These are phyloP conservation scores for Oscheius onirici DNA, from an alignment of 2,888 invertebrate genomes.

Conservation along the genomic window DNA sequence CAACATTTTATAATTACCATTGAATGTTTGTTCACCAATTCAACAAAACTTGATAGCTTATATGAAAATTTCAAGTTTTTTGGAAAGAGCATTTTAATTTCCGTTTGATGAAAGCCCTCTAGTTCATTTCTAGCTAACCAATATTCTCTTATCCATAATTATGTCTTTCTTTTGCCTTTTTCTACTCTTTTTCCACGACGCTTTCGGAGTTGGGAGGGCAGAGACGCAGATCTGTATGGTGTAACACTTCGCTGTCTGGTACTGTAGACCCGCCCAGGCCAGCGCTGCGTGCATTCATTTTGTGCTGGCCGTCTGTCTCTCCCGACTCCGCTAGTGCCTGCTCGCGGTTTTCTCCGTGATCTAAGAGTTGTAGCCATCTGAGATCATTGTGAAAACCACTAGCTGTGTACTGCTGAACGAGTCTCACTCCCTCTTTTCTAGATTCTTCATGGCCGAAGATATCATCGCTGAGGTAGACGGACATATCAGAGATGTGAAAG, in stretches of 20 bases:
- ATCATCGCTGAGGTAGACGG: background rate
- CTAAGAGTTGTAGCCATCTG: slow-evolving; percentile 50
- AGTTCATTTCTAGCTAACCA: no score
- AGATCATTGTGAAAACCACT: slow-evolving; percentile 68
- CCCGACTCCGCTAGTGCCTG: slow-evolving; percentile 30
- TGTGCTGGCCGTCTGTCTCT: slow-evolving; percentile 6
- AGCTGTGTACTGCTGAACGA: no score
- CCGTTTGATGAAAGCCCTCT: no score
- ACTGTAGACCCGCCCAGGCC: slow-evolving; percentile 32
- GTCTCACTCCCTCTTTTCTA: no score
- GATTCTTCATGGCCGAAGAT: background rate
- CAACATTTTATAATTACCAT: no score
- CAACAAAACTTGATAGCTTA: no score
- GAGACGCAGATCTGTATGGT: slow-evolving; percentile 33
- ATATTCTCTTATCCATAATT: no score
- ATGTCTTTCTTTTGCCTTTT: background rate
- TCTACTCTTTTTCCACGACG: slow-evolving; percentile 1
- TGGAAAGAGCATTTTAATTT: no score
- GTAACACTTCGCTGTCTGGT: slow-evolving; percentile 30
- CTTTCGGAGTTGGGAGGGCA: slow-evolving; percentile 31
- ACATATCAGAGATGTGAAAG: background rate
- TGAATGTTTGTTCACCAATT: no score
- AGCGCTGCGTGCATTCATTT: slow-evolving; percentile 27
- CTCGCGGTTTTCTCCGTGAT: slow-evolving; percentile 62
- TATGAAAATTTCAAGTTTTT: no score